These are phyloP conservation scores for Spialia ferax DNA, from an alignment of 2,888 invertebrate species.

Conservation along the genomic window DNA sequence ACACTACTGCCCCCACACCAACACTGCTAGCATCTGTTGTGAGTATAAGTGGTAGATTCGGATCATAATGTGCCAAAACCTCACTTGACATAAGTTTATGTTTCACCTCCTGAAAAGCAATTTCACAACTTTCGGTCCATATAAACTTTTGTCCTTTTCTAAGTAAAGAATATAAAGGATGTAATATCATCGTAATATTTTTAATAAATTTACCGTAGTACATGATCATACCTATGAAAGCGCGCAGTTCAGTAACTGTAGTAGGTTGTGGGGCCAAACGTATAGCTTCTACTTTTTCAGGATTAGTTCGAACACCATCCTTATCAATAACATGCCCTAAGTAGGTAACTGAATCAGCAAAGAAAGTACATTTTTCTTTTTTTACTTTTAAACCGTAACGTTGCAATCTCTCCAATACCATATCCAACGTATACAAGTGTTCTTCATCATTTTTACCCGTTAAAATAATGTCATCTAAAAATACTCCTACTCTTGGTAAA, in stretches of 20 bases:
- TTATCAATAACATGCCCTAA: conserved; percentile 8
- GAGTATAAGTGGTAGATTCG: conserved; percentile 6
- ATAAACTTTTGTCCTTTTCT: conserved; percentile 5
- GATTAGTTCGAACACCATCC: neutral
- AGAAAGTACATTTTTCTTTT: conserved; percentile 17
- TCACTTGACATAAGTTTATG: conserved; percentile 18
- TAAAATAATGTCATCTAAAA: conserved; percentile 10
- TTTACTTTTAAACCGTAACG: conserved; percentile 11
- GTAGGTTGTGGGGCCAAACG: neutral
- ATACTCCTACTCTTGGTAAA: conserved; percentile 8
- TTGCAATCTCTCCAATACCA: conserved; percentile 3
- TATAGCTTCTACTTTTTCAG: neutral
- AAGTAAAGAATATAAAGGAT: conserved; percentile 3
- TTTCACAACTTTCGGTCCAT: conserved; percentile 4
- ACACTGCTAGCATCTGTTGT: conserved; percentile 17
- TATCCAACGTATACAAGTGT: neutral
- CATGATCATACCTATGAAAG: conserved; percentile 6
- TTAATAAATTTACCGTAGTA: conserved; percentile 11
- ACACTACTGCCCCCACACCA: conserved; percentile 7
- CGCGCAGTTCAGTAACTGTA: neutral
- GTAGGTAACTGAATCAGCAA: conserved; percentile 8
- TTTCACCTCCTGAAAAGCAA: neutral
- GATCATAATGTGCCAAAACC: conserved; percentile 5
- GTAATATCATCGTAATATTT: conserved; percentile 3
- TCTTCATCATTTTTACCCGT: conserved; percentile 6